phyloP scores from a whole-genome alignment of 2,797 vertebrate genomes.

The Heteromormyrus szaboi region DNA sequence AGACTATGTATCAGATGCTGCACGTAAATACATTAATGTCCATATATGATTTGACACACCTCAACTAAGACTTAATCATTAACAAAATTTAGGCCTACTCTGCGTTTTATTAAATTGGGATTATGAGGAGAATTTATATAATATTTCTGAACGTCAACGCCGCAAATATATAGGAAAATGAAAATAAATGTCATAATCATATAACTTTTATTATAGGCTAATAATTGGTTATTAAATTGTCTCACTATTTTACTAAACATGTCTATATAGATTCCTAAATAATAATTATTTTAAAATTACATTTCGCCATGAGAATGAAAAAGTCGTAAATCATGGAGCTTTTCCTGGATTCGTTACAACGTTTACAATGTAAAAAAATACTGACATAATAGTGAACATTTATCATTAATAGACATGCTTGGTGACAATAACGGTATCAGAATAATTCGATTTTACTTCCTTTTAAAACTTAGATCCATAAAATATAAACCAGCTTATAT shows the following conservation, averaged over 20 bases:
- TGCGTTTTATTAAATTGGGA: not conserved
- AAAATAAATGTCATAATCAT: not conserved
- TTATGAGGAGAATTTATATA: not conserved
- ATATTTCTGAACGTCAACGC: not conserved
- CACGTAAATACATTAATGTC: not conserved
- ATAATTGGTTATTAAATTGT: not conserved
- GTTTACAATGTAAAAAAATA: not conserved
- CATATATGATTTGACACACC: not conserved
- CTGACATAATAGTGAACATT: not conserved
- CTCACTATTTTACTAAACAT: not conserved
- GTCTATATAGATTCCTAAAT: not conserved
- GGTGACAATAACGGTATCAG: not conserved
- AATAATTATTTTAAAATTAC: not conserved
- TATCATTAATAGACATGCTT: not conserved
- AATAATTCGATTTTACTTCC: not conserved
- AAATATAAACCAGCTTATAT: not conserved
- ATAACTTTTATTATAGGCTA: not conserved
- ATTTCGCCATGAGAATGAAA: not conserved
- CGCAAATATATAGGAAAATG: not conserved
- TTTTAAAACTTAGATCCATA: not conserved
- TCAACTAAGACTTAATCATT: not conserved
- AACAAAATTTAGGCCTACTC: not conserved
- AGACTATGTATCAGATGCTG: not conserved
- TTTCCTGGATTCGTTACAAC: not conserved
- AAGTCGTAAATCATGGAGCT: not conserved